Evolutionary conservation across 1,140 invertebrate species (phyloP).

Genomic region (Notospermus geniculatus): DNA sequence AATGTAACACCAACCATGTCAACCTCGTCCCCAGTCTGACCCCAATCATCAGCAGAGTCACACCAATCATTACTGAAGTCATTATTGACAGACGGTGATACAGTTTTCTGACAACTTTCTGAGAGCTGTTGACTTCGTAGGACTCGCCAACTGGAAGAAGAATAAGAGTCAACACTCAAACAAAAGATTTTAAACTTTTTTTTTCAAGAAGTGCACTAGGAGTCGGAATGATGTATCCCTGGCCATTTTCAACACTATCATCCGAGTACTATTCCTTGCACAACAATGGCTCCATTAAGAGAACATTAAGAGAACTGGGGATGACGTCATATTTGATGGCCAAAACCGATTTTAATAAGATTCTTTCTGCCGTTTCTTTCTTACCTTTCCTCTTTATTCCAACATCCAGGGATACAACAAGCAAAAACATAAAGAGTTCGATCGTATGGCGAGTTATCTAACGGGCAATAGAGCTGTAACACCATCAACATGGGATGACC

Average conservation of each 20-base stretch:
- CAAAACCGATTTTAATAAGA: too few relatives aligned
- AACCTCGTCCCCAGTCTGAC: constrained; percentile 7
- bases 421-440: background rate
- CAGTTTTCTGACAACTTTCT: background rate
- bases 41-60: constrained; percentile 24
- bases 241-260: too few relatives aligned
- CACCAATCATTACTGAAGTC: constrained; percentile 22
- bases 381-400: too few relatives aligned
- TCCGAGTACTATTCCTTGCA: too few relatives aligned
- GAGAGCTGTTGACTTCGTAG: background rate
- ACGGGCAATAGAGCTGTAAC: constrained; percentile 5
- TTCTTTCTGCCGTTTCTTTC: too few relatives aligned
- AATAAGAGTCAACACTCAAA: background rate
- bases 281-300: too few relatives aligned
- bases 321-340: too few relatives aligned
- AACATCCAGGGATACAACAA: background rate
- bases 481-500: background rate
- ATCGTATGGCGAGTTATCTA: constrained; percentile 2
- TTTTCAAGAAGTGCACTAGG: too few relatives aligned
- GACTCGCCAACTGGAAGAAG: constrained; percentile 1
- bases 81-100: background rate
- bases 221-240: too few relatives aligned
- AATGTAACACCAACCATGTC: background rate
- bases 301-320: background rate
- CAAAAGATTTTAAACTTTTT: too few relatives aligned